Evolutionary conservation across 1,140 invertebrate species (phyloP).

Genomic region (Bursaphelenchus mucronatus): DNA sequence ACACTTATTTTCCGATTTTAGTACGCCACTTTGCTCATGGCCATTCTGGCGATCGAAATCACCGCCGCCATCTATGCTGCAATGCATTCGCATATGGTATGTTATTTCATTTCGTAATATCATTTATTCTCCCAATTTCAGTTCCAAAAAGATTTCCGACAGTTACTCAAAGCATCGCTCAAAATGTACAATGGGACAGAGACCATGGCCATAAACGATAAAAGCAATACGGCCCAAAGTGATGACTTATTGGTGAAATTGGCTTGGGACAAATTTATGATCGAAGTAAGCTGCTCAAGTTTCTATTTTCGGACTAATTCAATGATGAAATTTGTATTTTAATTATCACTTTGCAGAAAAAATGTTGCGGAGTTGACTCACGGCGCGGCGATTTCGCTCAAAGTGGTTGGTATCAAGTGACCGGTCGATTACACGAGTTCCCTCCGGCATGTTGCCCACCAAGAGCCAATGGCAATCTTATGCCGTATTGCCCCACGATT

Average conservation of each 20-base stretch:
- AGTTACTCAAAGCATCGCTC: conserved; percentile 47
- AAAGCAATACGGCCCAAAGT: conserved; percentile 16
- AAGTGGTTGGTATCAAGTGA: conserved; percentile 50
- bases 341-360: conserved; percentile 43
- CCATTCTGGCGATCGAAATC: conserved; percentile 58
- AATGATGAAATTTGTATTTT: neutral
- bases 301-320: conserved; percentile 6
- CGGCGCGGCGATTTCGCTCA: conserved; percentile 54
- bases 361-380: conserved; percentile 59
- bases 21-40: conserved; percentile 59
- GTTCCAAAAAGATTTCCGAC: conserved; percentile 52
- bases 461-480: conserved; percentile 46
- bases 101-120: conserved; percentile 16
- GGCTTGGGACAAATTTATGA: conserved; percentile 60
- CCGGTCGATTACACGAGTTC: conserved; percentile 35
- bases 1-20: conserved; percentile 26
- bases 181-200: conserved; percentile 60
- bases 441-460: conserved; percentile 60
- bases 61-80: conserved; percentile 58
- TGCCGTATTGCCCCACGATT: conserved; percentile 50
- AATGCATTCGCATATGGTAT: conserved; percentile 53
- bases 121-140: conserved; percentile 20
- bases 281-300: conserved; percentile 37
- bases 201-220: conserved; percentile 19
- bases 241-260: conserved; percentile 47